A percentile compares a stretch with the other conserved stretches of the same genome.
Conservation (phyloP, 2,113 vertebrate genomes). For the Myotis davidii region DNA sequence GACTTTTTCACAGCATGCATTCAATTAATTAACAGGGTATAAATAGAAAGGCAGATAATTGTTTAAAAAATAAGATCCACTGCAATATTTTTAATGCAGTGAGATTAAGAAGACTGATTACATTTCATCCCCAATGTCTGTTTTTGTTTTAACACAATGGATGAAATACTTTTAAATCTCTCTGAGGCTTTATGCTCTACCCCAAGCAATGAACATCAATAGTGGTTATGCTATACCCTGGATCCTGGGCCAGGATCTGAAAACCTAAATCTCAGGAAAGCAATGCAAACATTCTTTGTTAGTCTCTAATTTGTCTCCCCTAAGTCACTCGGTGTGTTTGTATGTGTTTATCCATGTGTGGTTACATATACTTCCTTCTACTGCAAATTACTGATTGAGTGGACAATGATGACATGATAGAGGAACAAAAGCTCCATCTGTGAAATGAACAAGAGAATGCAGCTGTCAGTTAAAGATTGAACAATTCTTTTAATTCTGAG, state of each 20-base stretch:
- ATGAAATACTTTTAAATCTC: background rate
- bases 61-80: background rate
- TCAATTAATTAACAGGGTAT: background rate
- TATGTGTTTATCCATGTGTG: background rate
- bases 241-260: background rate
- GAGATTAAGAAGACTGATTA: background rate
- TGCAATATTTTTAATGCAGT: background rate
- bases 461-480: background rate
- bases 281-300: background rate
- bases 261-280: background rate
- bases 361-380: background rate
- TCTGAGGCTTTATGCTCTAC: background rate
- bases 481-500: constrained; percentile 3
- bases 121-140: background rate
- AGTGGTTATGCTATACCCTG: background rate
- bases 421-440: background rate
- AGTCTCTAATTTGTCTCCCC: background rate
- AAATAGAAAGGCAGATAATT: background rate
- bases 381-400: background rate
- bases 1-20: background rate
- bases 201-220: background rate
- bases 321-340: background rate
- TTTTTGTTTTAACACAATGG: background rate
- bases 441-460: background rate
- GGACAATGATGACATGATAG: background rate